Base-by-base conservation (phyloP, 2,797 vertebrate genomes). In the Sphaeramia orbicularis region DNA sequence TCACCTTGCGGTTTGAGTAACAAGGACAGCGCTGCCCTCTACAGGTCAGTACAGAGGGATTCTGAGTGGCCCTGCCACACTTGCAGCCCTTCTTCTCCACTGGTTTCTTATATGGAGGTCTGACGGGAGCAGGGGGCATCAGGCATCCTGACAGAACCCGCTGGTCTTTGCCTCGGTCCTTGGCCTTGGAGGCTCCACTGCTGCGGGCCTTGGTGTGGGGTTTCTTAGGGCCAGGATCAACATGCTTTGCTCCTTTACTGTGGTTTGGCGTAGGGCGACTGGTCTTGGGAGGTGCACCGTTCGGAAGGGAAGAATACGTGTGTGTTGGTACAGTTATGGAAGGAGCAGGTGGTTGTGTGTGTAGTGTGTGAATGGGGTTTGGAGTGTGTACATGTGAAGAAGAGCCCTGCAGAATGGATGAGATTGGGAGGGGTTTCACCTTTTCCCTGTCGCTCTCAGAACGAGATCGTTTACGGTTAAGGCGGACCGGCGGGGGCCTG, bases 31-130 rank as follows among this genome's bases (percentile, higher is more conserved):
- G 96, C 82, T 99, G 98, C 92, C 98, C 98, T 85, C 98, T 96
- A 89, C 98, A 99, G 72, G 98, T 99, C 95, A 99, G 95, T 94
- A 99, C 98, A 94, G 97, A 99, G 90, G 98, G 98, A 94, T 99
- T 99, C 95, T 99, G 98, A 80, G 98, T 99, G 83, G 98, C 98
- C 88, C 98, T 95, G 90, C 98, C 98, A 92, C 98, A 99, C 92
- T 99, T 99, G 80, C 98, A 99, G 86, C 98, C 98, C 89, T 99
- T 99, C 93, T 99, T 99, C 91, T 99, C 98, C 82, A 97, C 97
- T 42, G 97, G 95, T 86, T 99, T 99, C 93, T 99, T 99, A 59
- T 99, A 99, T 1, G 97, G 96, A 84, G 97, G 96, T 91, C 98
- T 97, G 27, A 96, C 96, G 0, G 97, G 97, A 53, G 96, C 95